Conservation (phyloP, 2,888 invertebrate genomes). For the Netelia inedita region DNA sequence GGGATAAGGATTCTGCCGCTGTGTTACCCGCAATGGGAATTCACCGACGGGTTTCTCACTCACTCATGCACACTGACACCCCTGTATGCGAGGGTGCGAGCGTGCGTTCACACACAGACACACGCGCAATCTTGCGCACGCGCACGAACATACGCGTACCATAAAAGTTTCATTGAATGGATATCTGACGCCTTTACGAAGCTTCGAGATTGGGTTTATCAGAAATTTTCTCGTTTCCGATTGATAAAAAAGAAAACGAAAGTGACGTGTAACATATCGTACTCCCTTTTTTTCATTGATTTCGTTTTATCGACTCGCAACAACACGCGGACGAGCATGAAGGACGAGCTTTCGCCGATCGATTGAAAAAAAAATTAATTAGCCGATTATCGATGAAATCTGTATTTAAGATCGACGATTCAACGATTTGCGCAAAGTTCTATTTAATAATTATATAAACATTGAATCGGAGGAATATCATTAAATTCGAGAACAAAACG, state of each 20-base stretch:
- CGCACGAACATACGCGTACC: constrained; percentile 6
- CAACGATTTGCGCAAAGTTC: neutral
- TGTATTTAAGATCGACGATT: neutral
- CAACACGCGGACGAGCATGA: neutral
- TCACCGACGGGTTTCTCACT: constrained; percentile 49
- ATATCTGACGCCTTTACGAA: constrained; percentile 46
- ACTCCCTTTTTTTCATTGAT: neutral
- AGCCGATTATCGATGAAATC: neutral
- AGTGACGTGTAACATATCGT: neutral
- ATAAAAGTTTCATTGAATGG: constrained; percentile 50
- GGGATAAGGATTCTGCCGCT: constrained; percentile 61
- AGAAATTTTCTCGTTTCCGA: constrained; percentile 44
- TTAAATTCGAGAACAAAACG: neutral
- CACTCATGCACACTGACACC: constrained; percentile 29
- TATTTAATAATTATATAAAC: neutral
- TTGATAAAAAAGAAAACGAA: constrained; percentile 43
- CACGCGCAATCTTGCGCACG: neutral
- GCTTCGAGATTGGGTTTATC: constrained; percentile 59
- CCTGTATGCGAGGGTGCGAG: neutral
- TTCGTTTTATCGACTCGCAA: constrained; percentile 4
- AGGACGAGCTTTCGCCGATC: neutral
- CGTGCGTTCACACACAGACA: constrained; percentile 6
- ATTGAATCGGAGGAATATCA: neutral
- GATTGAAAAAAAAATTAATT: neutral
- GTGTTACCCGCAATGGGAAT: constrained; percentile 42